Conservation (phyloP, 2,113 vertebrate genomes). For the Spheniscus mendiculus region DNA sequence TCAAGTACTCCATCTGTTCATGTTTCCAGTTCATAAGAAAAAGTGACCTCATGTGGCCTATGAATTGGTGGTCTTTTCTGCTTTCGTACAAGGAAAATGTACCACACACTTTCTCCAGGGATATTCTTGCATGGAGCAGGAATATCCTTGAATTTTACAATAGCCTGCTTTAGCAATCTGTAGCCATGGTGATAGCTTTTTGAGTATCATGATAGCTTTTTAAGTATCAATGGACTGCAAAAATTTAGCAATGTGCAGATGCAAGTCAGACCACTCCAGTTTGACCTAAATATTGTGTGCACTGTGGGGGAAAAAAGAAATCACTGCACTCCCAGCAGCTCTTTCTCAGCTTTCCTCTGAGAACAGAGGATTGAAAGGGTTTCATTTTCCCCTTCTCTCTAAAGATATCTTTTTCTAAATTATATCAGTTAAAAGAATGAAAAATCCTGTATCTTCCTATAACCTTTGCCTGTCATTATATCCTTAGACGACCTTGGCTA, state of each 20-base stretch:
- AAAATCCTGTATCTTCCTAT: neutral
- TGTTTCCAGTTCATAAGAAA: neutral
- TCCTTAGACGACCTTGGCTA: neutral
- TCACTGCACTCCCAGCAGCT: neutral
- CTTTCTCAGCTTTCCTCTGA: neutral
- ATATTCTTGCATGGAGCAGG: neutral
- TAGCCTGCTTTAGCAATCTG: neutral
- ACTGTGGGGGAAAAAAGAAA: rapidly evolving
- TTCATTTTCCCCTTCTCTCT: neutral
- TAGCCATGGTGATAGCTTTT: neutral
- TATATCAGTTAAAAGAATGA: neutral
- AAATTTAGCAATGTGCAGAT: neutral
- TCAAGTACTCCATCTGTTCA: neutral
- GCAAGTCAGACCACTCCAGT: neutral
- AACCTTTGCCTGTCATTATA: neutral
- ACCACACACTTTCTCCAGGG: rapidly evolving
- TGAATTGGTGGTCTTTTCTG: neutral
- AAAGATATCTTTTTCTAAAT: neutral
- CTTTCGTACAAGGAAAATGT: neutral
- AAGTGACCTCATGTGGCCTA: neutral
- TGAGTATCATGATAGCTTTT: neutral
- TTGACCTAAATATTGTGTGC: neutral
- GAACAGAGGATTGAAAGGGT: neutral
- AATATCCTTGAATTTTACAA: neutral
- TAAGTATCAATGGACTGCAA: neutral